Conservation (phyloP, 2,888 invertebrate species). For the Lomographa bimaculata region DNA sequence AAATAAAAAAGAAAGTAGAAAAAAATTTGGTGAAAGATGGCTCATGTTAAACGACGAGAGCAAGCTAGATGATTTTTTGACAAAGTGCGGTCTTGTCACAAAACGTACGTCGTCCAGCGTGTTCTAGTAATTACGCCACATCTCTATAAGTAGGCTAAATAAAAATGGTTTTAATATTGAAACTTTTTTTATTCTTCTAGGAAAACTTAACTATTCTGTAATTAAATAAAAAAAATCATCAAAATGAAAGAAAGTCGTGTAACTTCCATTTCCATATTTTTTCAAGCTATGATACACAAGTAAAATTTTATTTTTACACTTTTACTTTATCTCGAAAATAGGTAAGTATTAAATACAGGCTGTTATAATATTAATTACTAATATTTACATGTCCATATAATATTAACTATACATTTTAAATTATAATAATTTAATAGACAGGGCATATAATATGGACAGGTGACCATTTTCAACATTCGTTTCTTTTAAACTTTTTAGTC, state of each 20-base stretch:
- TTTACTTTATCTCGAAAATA: slow-evolving; percentile 67
- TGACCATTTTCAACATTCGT: slow-evolving; percentile 69
- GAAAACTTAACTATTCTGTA: slow-evolving; percentile 38
- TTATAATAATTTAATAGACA: slow-evolving; percentile 77
- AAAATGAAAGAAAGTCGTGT: slow-evolving; percentile 52
- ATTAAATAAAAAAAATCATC: slow-evolving; percentile 43
- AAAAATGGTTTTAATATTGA: slow-evolving; percentile 26
- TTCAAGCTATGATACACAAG: slow-evolving; percentile 76
- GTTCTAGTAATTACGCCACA: too few species aligned
- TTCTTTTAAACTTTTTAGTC: slow-evolving; percentile 76
- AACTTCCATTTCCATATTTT: slow-evolving; percentile 51
- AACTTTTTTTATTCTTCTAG: slow-evolving; percentile 48
- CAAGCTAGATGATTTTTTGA: too few species aligned
- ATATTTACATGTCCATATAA: slow-evolving; percentile 73
- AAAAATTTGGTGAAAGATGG: too few species aligned
- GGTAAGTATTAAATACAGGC: slow-evolving; percentile 79
- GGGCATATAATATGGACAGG: slow-evolving; percentile 53
- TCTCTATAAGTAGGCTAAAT: too few species aligned
- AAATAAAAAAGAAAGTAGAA: too few species aligned
- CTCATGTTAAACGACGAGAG: too few species aligned
- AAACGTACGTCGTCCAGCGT: too few species aligned
- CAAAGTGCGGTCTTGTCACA: too few species aligned
- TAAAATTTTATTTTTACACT: slow-evolving; percentile 69
- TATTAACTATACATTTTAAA: slow-evolving; percentile 73
- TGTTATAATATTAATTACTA: slow-evolving; percentile 65